Evolutionary conservation across 1,140 invertebrate genomes (phyloP).

Genomic region (Diachasmimorpha longicaudata): DNA sequence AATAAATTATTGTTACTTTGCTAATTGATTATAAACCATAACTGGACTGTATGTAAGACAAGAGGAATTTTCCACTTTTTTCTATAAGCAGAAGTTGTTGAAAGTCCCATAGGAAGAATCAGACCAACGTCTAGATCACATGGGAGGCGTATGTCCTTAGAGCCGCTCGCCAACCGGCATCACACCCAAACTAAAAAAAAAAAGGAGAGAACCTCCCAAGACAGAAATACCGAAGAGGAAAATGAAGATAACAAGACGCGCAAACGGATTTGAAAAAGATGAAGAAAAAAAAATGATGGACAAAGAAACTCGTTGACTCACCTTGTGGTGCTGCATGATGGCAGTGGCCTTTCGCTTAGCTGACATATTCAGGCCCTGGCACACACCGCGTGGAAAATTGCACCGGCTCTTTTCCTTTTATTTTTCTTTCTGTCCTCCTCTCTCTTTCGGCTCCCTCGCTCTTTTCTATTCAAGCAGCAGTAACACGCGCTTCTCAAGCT

Average conservation of each 20-base stretch:
- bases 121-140: neutral
- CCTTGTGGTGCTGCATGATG: conserved; percentile 69
- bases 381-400: conserved; percentile 28
- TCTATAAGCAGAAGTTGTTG: too few relatives aligned
- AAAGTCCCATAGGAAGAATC: neutral
- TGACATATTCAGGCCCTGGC: conserved; percentile 61
- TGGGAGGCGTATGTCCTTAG: neutral
- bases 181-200: neutral
- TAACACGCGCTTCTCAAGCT: neutral
- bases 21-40: too few relatives aligned
- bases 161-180: neutral
- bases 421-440: neutral
- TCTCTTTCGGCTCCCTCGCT: neutral
- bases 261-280: conserved; percentile 21
- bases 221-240: neutral
- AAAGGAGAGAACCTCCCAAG: neutral
- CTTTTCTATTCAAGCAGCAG: neutral
- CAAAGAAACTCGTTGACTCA: conserved; percentile 48
- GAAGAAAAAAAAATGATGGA: conserved; percentile 6
- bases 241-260: neutral
- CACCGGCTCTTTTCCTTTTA: neutral
- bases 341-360: conserved; percentile 68
- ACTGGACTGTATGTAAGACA: too few relatives aligned
- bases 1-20: too few relatives aligned
- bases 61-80: too few relatives aligned